Evolutionary conservation across 2,113 vertebrate genomes (phyloP).

Genomic region (Gambusia holbrooki): DNA sequence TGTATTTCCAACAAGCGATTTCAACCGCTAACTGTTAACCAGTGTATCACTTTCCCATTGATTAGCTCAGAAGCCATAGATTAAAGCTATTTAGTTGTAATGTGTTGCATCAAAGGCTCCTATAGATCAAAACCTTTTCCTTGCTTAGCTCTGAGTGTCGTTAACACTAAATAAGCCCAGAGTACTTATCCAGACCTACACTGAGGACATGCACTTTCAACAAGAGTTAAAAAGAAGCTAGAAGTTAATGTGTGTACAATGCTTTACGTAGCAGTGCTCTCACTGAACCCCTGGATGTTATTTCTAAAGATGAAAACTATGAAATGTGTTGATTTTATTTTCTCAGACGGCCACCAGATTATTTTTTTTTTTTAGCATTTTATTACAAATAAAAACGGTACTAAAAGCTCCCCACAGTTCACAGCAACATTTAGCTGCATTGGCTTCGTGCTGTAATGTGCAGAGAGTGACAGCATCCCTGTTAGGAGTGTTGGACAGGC

Average conservation of each 20-base stretch:
- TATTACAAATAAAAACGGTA: constrained; percentile 74
- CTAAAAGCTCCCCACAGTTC: constrained; percentile 54
- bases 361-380: constrained; percentile 56
- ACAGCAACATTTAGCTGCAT: constrained; percentile 15
- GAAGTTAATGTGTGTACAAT: too few species aligned
- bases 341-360: background rate
- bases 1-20: background rate
- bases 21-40: background rate
- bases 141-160: too few species aligned
- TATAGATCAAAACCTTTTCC: too few species aligned
- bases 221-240: too few species aligned
- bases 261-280: too few species aligned
- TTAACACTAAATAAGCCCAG: too few species aligned
- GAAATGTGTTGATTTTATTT: too few species aligned
- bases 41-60: background rate
- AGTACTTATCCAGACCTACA: too few species aligned
- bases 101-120: background rate
- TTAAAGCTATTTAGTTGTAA: background rate
- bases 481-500: background rate
- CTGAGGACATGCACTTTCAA: too few species aligned
- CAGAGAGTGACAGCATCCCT: background rate
- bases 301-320: too few species aligned
- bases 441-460: background rate
- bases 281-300: too few species aligned
- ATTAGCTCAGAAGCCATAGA: background rate